Evolutionary conservation across 1,140 invertebrate species (phyloP), one percentile per base, ranked within the genome.

Genomic region (Delia radicum): DNA sequence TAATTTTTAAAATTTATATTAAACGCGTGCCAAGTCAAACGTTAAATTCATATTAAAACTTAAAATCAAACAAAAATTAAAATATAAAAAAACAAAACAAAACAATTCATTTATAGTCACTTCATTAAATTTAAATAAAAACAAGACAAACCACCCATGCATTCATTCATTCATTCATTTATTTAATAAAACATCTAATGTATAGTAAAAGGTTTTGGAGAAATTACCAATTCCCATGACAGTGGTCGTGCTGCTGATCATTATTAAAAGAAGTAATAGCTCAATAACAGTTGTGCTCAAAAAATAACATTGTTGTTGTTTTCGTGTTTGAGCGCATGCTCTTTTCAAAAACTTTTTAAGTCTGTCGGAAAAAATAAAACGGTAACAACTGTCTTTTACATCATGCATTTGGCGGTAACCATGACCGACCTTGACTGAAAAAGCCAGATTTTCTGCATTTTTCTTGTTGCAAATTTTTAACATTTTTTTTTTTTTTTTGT

Each of bases 201-300:
- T n/a, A n/a, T n/a, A n/a, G n/a, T n/a, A 55, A 55, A 55, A 4
- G 33, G 65, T 24, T 21, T 37, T 18, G 8, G 4, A 69, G 65
- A 69, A 69, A 69, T 69, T 69, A 69, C 65, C 65, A 21, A 69
- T 69, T 69, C 65, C 65, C 29, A 31, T 26, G n/a, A 33, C 65
- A 69, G 31, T 69, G 29, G 31, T n/a, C n/a, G n/a, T n/a, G n/a
- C n/a, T n/a, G n/a, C n/a, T 26, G 29, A 33, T 24, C 65, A 69
- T 37, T 33, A 33, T 21, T 21, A 24, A 18, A 21, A 69, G 10
- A 31, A 69, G 29, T 33, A 69, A 69, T 21, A 69, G 65, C 31
- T 69, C 65, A 69, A 67, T 67, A 67, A 6, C 15, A 69, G 37
- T 33, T 69, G 65, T 21, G 21, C 65, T 69, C 18, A 33, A 33